Conservation (phyloP, 2,888 invertebrate species). For the Deilephila porcellus region DNA sequence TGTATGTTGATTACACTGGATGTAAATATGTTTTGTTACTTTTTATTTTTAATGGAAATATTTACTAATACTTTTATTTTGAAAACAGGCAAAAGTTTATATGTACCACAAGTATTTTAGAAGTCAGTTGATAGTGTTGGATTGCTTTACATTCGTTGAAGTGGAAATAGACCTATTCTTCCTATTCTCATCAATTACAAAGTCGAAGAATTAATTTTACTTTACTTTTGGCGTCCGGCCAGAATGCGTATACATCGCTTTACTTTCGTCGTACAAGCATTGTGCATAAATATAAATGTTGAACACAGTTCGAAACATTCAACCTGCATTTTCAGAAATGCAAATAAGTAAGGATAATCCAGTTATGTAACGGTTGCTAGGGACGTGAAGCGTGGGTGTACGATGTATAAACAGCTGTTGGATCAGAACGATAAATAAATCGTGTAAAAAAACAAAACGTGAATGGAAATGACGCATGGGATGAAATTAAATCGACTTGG, state of each 20-base stretch:
- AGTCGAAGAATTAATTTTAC: conserved; percentile 25
- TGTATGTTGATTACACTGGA: too few species aligned
- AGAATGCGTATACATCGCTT: conserved; percentile 15
- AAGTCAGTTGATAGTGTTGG: too few species aligned
- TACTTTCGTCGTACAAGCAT: conserved; percentile 22
- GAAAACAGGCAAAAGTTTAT: too few species aligned
- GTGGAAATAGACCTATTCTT: conserved; percentile 17
- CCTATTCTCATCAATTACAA: conserved; percentile 23
- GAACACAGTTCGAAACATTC: not conserved
- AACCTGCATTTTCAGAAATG: conserved; percentile 15
- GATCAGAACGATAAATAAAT: conserved; percentile 39
- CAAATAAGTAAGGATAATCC: not conserved
- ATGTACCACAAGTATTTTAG: too few species aligned
- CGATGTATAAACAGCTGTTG: conserved; percentile 46
- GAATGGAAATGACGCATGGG: conserved; percentile 42
- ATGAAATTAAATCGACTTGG: conserved; percentile 28
- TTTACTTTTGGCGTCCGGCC: conserved; percentile 1
- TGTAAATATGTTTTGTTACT: too few species aligned
- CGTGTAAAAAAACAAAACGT: conserved; percentile 45
- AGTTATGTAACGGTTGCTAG: conserved; percentile 17
- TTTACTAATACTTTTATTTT: too few species aligned
- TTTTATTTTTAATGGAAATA: too few species aligned
- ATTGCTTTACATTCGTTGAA: not conserved
- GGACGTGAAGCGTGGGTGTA: conserved; percentile 45
- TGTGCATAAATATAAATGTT: conserved; percentile 18